These are phyloP conservation scores for Catajapyx aquilonaris DNA, from an alignment of 1,140 invertebrate genomes.

Conservation along the genomic window DNA sequence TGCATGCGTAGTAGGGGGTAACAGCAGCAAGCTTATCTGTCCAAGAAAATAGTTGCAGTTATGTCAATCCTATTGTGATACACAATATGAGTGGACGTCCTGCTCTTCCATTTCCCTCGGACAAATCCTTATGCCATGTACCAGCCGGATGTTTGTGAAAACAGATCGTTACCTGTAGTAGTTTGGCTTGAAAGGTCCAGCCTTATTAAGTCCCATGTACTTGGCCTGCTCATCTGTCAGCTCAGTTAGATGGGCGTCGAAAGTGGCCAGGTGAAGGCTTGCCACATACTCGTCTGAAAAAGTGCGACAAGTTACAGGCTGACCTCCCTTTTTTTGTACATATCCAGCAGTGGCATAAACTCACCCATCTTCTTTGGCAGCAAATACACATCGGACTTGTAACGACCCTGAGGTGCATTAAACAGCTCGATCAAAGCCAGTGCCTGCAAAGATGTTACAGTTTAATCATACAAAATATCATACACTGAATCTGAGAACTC, in stretches of 20 bases:
- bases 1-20: too few relatives aligned
- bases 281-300: slow-evolving; percentile 86
- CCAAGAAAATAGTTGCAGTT: too few relatives aligned
- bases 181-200: slow-evolving; percentile 94
- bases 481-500: slow-evolving; percentile 8
- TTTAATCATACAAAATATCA: slow-evolving; percentile 5
- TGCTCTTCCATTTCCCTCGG: too few relatives aligned
- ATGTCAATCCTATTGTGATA: too few relatives aligned
- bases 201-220: slow-evolving; percentile 92
- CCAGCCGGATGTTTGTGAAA: too few relatives aligned
- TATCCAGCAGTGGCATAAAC: slow-evolving; percentile 9
- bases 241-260: slow-evolving; percentile 92
- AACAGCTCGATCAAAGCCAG: slow-evolving; percentile 89
- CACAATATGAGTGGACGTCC: too few relatives aligned
- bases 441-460: slow-evolving; percentile 31
- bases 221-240: slow-evolving; percentile 91
- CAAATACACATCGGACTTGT: slow-evolving; percentile 93
- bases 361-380: slow-evolving; percentile 95
- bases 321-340: too few relatives aligned
- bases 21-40: too few relatives aligned
- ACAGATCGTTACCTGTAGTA: slow-evolving; percentile 70
- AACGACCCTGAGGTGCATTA: slow-evolving; percentile 79
- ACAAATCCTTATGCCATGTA: too few relatives aligned
- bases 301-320: slow-evolving; percentile 10
- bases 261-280: slow-evolving; percentile 81